phyloP scores from a whole-genome alignment of 1,140 invertebrate species.

The Panagrolaimus sp. region DNA sequence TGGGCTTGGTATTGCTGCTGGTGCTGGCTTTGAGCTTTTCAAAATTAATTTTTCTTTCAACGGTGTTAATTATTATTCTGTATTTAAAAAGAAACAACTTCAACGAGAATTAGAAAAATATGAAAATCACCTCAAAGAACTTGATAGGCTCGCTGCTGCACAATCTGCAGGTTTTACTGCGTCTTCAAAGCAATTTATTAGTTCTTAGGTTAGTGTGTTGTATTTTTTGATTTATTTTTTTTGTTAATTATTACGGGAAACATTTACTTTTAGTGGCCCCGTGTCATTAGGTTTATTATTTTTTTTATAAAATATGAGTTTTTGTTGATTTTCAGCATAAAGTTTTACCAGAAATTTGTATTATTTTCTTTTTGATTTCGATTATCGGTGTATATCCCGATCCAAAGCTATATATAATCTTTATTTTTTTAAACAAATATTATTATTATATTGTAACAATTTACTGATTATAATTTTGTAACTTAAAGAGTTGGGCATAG shows the following conservation, averaged over 20 bases:
- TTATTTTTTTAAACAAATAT: no score
- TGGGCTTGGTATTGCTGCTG: constrained; percentile 34
- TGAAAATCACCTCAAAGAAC: constrained; percentile 38
- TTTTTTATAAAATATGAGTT: no score
- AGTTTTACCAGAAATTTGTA: no score
- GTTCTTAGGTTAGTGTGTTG: constrained; percentile 8
- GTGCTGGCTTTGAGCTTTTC: constrained; percentile 54
- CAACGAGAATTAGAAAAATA: constrained; percentile 44
- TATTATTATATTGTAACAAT: no score
- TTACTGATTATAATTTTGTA: not conserved
- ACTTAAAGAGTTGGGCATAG: constrained; percentile 20
- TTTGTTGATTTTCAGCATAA: no score
- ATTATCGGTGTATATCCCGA: no score
- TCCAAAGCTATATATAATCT: no score
- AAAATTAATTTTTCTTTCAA: constrained; percentile 54
- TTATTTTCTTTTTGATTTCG: no score
- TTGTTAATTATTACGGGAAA: no score
- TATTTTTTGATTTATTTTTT: not conserved
- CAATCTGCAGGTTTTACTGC: not conserved
- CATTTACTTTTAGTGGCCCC: no score
- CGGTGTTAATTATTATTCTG: constrained; percentile 47
- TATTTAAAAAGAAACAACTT: constrained; percentile 49
- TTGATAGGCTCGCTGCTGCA: constrained; percentile 21
- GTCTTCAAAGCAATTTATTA: not conserved
- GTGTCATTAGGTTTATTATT: no score